Conservation (phyloP, 2,113 vertebrate genomes). For the Copsychus sechellarum region DNA sequence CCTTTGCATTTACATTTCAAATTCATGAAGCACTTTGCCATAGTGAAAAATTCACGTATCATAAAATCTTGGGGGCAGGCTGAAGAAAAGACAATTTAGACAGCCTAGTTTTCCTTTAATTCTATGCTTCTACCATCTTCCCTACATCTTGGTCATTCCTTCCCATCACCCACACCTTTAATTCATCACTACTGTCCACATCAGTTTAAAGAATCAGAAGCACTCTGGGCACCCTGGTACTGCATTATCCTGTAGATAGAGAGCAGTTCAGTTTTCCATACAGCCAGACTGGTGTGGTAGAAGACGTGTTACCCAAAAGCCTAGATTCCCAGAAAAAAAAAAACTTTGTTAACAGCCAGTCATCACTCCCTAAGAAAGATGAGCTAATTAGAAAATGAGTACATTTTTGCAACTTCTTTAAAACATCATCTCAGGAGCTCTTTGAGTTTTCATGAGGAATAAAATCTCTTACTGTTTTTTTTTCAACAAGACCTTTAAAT, state of each 20-base stretch:
- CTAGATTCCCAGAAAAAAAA: not conserved
- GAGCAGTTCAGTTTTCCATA: not conserved
- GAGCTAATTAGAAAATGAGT: not conserved
- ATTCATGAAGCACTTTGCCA: constrained; percentile 8
- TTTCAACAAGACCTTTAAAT: not conserved
- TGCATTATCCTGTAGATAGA: not conserved
- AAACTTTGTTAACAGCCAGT: not conserved
- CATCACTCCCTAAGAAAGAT: not conserved
- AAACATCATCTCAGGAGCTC: not conserved
- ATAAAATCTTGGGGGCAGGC: not conserved
- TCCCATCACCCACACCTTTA: not conserved
- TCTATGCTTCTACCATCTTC: not conserved
- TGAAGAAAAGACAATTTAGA: not conserved
- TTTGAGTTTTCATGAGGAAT: not conserved
- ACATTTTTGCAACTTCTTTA: not conserved
- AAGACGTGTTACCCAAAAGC: not conserved
- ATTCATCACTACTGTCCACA: not conserved
- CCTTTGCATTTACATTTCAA: not conserved
- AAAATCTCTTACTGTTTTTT: not conserved
- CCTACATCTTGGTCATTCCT: not conserved
- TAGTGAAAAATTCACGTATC: accelerated
- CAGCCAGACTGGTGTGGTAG: not conserved
- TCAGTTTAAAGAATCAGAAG: not conserved
- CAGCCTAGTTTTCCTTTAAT: not conserved
- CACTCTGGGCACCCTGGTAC: not conserved